A percentile compares a stretch with the other conserved stretches of the same genome.
These are phyloP conservation scores for Diphyllodes magnificus DNA, from an alignment of 2,113 vertebrate species.

Conservation along the genomic window DNA sequence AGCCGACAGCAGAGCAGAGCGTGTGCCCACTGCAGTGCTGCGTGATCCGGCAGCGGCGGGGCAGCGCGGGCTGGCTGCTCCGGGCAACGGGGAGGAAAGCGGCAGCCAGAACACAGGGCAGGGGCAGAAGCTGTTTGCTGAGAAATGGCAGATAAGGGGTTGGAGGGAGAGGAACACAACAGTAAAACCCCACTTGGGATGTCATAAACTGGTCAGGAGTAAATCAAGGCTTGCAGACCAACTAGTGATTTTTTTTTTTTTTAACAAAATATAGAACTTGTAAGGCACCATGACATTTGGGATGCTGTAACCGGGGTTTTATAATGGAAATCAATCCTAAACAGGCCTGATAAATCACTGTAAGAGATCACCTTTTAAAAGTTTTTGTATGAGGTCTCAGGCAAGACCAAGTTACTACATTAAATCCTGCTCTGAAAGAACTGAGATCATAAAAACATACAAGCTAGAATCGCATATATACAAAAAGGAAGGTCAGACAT, in stretches of 20 bases:
- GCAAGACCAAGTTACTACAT: background rate
- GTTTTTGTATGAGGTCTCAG: background rate
- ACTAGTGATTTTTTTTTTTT: background rate
- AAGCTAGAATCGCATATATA: background rate
- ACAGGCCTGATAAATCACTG: background rate
- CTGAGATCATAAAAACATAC: background rate
- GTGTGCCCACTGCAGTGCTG: background rate
- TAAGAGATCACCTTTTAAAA: background rate
- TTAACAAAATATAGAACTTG: background rate
- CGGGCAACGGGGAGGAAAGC: background rate
- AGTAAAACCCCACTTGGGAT: background rate
- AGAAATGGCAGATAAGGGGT: background rate
- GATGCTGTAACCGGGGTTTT: background rate
- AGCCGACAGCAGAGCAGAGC: background rate
- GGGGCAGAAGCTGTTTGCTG: background rate
- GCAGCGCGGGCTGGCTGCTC: background rate
- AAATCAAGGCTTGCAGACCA: background rate
- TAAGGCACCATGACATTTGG: background rate
- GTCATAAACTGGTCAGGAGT: background rate
- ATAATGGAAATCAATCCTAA: conserved; percentile 39
- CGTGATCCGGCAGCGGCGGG: rapidly evolving
- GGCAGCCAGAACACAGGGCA: background rate
- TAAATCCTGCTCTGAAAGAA: conserved; percentile 1
- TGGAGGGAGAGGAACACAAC: background rate
- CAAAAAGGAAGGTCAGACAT: background rate